phyloP scores from a whole-genome alignment of 2,888 invertebrate species.

The Silvanus unidentatus region DNA sequence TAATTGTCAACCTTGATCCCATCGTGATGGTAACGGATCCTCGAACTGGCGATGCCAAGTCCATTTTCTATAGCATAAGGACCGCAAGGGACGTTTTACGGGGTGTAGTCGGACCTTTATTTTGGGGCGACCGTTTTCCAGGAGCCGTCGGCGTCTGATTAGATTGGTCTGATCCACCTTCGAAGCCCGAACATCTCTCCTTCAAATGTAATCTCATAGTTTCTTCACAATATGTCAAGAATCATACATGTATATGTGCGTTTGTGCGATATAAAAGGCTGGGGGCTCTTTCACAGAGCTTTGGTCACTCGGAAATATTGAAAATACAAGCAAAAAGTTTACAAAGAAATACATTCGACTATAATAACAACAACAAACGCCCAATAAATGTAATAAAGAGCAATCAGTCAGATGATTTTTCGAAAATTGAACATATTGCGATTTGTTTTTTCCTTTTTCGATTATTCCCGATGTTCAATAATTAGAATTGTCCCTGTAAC shows the following conservation, averaged over 20 bases:
- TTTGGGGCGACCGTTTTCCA: conserved; percentile 10
- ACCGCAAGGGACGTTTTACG: conserved; percentile 7
- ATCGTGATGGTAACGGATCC: too few species aligned
- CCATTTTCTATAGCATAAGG: too few species aligned
- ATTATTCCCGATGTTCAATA: conserved; percentile 7
- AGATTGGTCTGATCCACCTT: conserved; percentile 16
- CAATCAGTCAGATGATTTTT: conserved; percentile 18
- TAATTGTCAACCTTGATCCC: too few species aligned
- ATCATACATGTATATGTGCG: neutral
- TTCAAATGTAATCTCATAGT: conserved; percentile 26
- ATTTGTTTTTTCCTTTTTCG: conserved; percentile 6
- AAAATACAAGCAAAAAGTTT: conserved; percentile 13
- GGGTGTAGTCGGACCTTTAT: neutral
- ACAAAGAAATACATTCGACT: conserved; percentile 3
- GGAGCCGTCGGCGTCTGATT: conserved; percentile 15
- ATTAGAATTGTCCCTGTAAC: too few species aligned
- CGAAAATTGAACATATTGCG: conserved; percentile 15
- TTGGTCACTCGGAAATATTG: conserved; percentile 23
- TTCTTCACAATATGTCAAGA: conserved; percentile 26
- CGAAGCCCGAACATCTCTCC: conserved; percentile 6
- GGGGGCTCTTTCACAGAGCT: conserved; percentile 15
- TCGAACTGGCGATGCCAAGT: too few species aligned
- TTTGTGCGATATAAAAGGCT: conserved; percentile 1
- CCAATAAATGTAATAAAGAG: conserved; percentile 19
- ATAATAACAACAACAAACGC: conserved; percentile 10